Evolutionary conservation across 2,797 vertebrate species (phyloP).

Genomic region (Anniella stebbinsi): DNA sequence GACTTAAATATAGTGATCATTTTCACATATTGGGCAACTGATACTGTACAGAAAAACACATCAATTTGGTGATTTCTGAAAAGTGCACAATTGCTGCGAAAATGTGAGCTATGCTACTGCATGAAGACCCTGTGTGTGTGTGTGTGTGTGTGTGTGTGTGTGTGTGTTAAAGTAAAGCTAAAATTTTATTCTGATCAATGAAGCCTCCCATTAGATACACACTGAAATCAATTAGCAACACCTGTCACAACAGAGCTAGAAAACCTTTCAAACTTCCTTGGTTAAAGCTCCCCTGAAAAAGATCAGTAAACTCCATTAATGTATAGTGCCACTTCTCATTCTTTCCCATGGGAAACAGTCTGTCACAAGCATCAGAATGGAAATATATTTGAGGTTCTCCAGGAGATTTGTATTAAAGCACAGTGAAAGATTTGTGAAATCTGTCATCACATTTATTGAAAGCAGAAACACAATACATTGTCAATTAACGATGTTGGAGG

Average conservation of each 20-base stretch:
- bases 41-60: too few relatives aligned
- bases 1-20: too few relatives aligned
- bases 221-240: neutral
- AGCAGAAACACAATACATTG: constrained; percentile 12
- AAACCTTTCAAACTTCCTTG: neutral
- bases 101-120: neutral
- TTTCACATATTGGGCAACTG: too few relatives aligned
- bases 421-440: constrained; percentile 25
- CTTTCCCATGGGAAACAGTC: neutral
- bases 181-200: neutral
- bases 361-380: neutral
- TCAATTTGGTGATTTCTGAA: neutral
- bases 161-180: neutral
- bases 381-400: constrained; percentile 43
- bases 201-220: neutral
- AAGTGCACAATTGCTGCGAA: neutral
- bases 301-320: neutral
- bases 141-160: neutral
- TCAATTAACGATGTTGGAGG: neutral
- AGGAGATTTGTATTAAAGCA: constrained; percentile 42
- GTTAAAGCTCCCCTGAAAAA: neutral
- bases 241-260: neutral
- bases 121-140: neutral
- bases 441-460: constrained; percentile 28
- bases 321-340: neutral